Conservation (phyloP, 2,113 vertebrate genomes). For the Passer domesticus region DNA sequence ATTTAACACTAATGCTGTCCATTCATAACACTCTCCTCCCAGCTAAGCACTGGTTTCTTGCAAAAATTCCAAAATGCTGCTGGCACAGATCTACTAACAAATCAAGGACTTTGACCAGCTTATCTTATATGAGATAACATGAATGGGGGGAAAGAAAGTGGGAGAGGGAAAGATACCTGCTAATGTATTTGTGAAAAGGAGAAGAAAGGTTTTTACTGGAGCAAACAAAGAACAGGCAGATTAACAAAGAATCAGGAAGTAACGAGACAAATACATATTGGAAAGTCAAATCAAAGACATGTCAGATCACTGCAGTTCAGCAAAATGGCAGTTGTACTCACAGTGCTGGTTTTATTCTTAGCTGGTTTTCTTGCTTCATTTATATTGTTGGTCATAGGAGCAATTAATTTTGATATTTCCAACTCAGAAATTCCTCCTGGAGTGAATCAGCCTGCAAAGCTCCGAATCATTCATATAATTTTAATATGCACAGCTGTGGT, state of each 20-base stretch:
- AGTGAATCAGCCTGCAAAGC: constrained; percentile 73
- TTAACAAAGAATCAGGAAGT: constrained; percentile 27
- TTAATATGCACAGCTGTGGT: constrained; percentile 70
- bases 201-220: not conserved
- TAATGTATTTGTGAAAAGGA: not conserved
- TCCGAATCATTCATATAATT: constrained; percentile 69
- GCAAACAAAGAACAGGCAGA: not conserved
- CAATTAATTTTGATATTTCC: constrained; percentile 77
- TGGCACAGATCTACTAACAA: not conserved
- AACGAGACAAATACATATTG: constrained; percentile 33
- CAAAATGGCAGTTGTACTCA: constrained; percentile 71
- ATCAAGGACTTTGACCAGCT: not conserved
- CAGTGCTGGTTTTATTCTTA: constrained; percentile 71
- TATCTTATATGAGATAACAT: not conserved
- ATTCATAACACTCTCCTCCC: not conserved
- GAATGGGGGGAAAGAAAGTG: not conserved
- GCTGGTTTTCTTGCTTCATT: constrained; percentile 72
- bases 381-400: constrained; percentile 77
- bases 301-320: not conserved
- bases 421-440: constrained; percentile 80
- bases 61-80: not conserved
- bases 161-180: not conserved
- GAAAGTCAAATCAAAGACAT: constrained; percentile 39
- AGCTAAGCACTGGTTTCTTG: not conserved
- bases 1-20: not conserved